These are phyloP conservation scores for Nomada hirtipes DNA, from an alignment of 2,888 invertebrate species.

Conservation along the genomic window DNA sequence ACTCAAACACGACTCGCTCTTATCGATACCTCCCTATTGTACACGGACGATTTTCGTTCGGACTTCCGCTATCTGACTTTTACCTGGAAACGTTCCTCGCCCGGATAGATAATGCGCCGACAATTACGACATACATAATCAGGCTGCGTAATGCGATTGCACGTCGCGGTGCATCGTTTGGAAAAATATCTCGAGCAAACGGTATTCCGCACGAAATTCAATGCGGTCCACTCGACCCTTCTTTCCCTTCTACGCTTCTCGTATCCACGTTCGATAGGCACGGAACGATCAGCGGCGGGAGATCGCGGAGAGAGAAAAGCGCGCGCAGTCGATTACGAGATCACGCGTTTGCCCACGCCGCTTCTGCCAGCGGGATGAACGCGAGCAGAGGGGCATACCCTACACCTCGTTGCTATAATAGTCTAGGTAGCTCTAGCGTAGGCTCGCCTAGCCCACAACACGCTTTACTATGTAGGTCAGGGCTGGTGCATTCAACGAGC, in stretches of 20 bases:
- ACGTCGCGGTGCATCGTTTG: not conserved
- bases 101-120: not conserved
- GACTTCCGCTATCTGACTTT: conserved; percentile 1
- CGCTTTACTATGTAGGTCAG: conserved; percentile 84
- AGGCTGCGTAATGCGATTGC: not conserved
- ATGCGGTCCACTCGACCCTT: conserved; percentile 8
- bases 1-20: not conserved
- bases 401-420: conserved; percentile 74
- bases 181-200: too few species aligned
- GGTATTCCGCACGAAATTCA: not conserved
- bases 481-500: conserved; percentile 84
- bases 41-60: not conserved
- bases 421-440: conserved; percentile 77
- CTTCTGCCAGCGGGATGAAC: conserved; percentile 42
- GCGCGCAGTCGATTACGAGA: not conserved
- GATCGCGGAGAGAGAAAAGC: too few species aligned
- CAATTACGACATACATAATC: too few species aligned
- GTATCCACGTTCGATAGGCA: not conserved
- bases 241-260: not conserved
- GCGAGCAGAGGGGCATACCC: conserved; percentile 53
- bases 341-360: conserved; percentile 50
- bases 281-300: too few species aligned
- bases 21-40: not conserved
- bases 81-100: not conserved
- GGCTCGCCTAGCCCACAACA: conserved; percentile 82